These are phyloP conservation scores for Volucella inflata DNA, from an alignment of 2,888 invertebrate species.

Conservation along the genomic window DNA sequence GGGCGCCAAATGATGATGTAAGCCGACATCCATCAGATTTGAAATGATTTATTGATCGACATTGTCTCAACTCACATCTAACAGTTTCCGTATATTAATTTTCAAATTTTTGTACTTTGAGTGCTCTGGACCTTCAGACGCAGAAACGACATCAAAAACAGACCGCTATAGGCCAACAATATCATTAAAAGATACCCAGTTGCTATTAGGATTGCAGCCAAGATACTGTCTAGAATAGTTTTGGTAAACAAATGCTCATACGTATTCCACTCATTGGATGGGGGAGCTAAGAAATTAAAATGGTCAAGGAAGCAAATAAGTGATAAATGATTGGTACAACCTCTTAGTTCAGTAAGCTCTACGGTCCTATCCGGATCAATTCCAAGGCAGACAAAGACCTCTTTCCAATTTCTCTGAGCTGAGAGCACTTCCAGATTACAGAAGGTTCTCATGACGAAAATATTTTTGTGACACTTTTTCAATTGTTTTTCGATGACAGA, in stretches of 20 bases:
- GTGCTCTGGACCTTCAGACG: not conserved
- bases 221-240: not conserved
- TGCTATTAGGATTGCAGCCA: not conserved
- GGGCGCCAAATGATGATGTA: conserved; percentile 6
- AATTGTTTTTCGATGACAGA: no score
- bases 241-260: no score
- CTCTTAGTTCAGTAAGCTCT: conserved; percentile 1
- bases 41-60: no score
- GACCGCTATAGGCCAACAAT: not conserved
- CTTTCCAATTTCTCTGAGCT: not conserved
- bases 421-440: conserved; percentile 12
- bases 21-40: not conserved
- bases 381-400: conserved; percentile 1
- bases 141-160: not conserved
- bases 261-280: no score
- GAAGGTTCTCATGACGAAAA: not conserved
- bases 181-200: not conserved
- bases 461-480: no score
- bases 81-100: no score
- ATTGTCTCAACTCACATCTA: no score
- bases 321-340: not conserved
- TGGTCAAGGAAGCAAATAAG: not conserved
- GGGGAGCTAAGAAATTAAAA: no score
- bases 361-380: not conserved
- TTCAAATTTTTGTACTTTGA: not conserved